These are phyloP conservation scores for Gasterosteus nipponicus DNA, from an alignment of 2,113 vertebrate genomes.

Conservation along the genomic window DNA sequence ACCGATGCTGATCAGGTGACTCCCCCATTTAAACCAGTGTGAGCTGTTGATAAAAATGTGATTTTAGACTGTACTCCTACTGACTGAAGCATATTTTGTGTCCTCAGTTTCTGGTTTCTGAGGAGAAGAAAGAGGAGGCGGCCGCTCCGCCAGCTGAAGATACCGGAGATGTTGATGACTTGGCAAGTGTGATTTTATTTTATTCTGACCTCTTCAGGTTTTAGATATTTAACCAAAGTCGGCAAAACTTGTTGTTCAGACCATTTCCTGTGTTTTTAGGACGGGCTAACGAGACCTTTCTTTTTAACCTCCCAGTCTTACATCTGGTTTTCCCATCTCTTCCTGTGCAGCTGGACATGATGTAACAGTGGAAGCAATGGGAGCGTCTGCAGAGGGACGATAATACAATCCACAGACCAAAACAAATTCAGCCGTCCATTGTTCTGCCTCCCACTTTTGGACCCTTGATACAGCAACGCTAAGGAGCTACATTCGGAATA, in stretches of 20 bases:
- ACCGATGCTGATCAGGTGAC: slow-evolving; percentile 90
- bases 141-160: slow-evolving; percentile 75
- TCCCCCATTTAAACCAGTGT: neutral
- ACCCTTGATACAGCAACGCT: neutral
- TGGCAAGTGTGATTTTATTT: slow-evolving; percentile 82
- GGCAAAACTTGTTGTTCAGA: neutral
- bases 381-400: slow-evolving; percentile 32
- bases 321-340: slow-evolving; percentile 29
- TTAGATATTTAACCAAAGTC: slow-evolving; percentile 10
- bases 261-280: slow-evolving; percentile 18
- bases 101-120: slow-evolving; percentile 86
- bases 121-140: slow-evolving; percentile 77
- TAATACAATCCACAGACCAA: slow-evolving; percentile 54
- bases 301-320: slow-evolving; percentile 27
- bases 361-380: slow-evolving; percentile 77
- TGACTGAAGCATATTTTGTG: slow-evolving; percentile 16
- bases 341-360: slow-evolving; percentile 92
- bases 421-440: slow-evolving; percentile 49
- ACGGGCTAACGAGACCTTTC: slow-evolving; percentile 4
- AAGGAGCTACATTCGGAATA: neutral
- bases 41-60: neutral
- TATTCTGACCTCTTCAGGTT: neutral
- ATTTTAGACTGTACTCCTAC: neutral
- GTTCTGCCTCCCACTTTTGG: slow-evolving; percentile 31
- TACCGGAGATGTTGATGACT: slow-evolving; percentile 91